Evolutionary conservation across 2,888 invertebrate genomes (phyloP), one percentile per base, ranked within the genome.

Genomic region (Dynastes grantii): DNA sequence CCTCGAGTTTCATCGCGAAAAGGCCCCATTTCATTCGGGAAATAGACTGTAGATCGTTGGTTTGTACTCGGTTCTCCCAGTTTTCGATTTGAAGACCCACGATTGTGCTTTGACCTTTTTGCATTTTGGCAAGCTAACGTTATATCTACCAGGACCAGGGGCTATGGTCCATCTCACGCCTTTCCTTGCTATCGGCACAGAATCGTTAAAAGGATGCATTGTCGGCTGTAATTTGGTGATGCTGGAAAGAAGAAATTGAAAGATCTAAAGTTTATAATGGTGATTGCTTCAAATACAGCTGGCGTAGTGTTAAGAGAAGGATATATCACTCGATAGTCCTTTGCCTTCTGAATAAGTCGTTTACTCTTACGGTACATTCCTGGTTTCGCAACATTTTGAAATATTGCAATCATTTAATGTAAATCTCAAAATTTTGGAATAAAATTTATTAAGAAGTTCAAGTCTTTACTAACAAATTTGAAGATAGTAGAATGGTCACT

Each of bases 131-230:
- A 78, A 22, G 77, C 83, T 85, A 2, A 85, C 83, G 45, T 81
- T 82, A 81, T 88, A 89, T 67, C 89, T 83, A 37, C 88, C 89
- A 9, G 87, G 87, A 2, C 88, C 88, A 0, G 89, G 89, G 40
- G 81, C 82, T 51, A 88, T 86, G 22, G 79, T 81, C 88, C 87
- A 87, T 63, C 84, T 83, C 2, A 81, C 79, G 0, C 84, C 84
- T 40, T 86, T 87, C 32, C 87, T 81, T 0, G 85, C 85, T 27
- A 85, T 63, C 3, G 78, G 40, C 29, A 84, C 82, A 0, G 87
- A 86, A n/a, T 84, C 83, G 76, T 85, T 84, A 76, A 88, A 88
- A 0, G 86, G 83, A 64, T 85, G 79, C 67, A 81, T 76, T 13
- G 80, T 82, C 58, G 82, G 76, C 29, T 65, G 61, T 40, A 81